phyloP scores from a whole-genome alignment of 2,113 vertebrate genomes.

The Sakesphorus luctuosus region DNA sequence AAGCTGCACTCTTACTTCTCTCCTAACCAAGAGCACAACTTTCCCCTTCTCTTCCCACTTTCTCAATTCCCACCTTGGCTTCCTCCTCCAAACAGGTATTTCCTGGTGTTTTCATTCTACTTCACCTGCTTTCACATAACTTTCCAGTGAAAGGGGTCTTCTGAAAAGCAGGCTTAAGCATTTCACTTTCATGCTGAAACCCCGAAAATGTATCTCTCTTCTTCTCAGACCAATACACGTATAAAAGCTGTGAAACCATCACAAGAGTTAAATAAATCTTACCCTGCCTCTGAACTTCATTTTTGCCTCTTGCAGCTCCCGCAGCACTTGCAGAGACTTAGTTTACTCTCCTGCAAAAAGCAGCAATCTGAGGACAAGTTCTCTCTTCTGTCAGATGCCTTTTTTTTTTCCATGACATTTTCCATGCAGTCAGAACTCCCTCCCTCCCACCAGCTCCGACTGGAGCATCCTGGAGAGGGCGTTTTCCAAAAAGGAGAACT shows the following conservation, averaged over 20 bases:
- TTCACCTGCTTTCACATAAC: not conserved
- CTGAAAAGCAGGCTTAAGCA: not conserved
- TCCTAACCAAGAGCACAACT: not conserved
- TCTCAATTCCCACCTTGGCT: not conserved
- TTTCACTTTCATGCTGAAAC: not conserved
- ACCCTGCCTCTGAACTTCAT: slow-evolving; percentile 74
- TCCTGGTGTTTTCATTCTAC: not conserved
- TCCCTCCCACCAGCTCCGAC: slow-evolving; percentile 71
- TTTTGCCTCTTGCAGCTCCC: slow-evolving; percentile 10
- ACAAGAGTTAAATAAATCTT: not conserved
- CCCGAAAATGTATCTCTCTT: not conserved
- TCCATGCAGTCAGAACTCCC: slow-evolving; percentile 12
- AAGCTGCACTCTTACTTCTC: slow-evolving; percentile 46
- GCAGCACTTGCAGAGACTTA: not conserved
- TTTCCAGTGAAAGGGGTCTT: not conserved
- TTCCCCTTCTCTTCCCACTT: not conserved
- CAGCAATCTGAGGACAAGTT: slow-evolving; percentile 41
- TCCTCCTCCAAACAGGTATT: not conserved
- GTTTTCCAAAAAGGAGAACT: not conserved
- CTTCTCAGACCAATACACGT: not conserved
- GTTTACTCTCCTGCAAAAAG: not conserved
- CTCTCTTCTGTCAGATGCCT: slow-evolving; percentile 53
- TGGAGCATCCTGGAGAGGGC: slow-evolving; percentile 42
- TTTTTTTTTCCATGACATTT: slow-evolving; percentile 50
- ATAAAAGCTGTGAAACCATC: not conserved